Evolutionary conservation across 2,888 invertebrate species (phyloP).

Genomic region (Merodon equestris): DNA sequence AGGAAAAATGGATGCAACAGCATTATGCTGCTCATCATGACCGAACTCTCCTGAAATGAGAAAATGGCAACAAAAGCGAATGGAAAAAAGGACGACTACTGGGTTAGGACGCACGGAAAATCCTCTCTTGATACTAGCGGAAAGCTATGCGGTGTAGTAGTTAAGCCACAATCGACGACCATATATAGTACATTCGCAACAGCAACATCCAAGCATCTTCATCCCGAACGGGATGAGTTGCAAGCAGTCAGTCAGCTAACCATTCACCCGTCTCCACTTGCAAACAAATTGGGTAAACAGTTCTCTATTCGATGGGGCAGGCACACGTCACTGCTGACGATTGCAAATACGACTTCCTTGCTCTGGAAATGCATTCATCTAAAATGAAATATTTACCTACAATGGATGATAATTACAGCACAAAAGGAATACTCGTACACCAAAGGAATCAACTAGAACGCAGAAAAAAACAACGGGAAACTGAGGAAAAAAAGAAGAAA

Average conservation of each 20-base stretch:
- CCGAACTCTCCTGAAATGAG: constrained; percentile 7
- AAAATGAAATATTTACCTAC: constrained; percentile 67
- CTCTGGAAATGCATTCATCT: constrained; percentile 60
- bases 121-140: constrained; percentile 11
- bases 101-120: constrained; percentile 22
- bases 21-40: constrained; percentile 59
- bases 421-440: constrained; percentile 45
- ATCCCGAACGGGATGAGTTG: neutral
- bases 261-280: neutral
- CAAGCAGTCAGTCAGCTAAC: constrained; percentile 5
- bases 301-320: neutral
- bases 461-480: no score
- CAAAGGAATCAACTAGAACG: neutral
- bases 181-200: neutral
- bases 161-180: constrained; percentile 35
- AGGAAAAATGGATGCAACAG: constrained; percentile 62
- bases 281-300: constrained; percentile 57
- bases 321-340: constrained; percentile 15
- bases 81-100: neutral
- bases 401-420: constrained; percentile 67
- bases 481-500: constrained; percentile 15
- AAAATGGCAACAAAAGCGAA: neutral
- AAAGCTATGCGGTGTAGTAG: constrained; percentile 7
- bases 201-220: no score
- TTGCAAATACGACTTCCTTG: constrained; percentile 51